These are phyloP conservation scores for Melieria picta DNA, from an alignment of 2,888 invertebrate species.

Conservation along the genomic window DNA sequence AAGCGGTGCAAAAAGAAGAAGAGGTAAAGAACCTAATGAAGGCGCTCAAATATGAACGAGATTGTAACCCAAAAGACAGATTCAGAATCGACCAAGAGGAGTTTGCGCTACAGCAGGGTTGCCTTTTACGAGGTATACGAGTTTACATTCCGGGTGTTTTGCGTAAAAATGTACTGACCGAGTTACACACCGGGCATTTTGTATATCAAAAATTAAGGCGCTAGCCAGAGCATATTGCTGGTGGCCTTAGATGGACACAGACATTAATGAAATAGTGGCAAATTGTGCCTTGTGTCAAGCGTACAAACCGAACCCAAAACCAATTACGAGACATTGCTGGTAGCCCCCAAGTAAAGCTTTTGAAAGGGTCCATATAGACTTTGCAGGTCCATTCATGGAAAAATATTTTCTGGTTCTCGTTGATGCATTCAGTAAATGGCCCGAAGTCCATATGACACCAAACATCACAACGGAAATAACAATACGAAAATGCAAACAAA, in stretches of 20 bases:
- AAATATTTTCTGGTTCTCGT: conserved; percentile 24
- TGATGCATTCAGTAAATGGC: conserved; percentile 40
- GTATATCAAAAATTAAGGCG: conserved; percentile 39
- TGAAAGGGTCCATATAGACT: conserved; percentile 23
- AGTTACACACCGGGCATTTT: conserved; percentile 42
- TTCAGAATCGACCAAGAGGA: conserved; percentile 24
- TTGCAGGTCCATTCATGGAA: conserved; percentile 14
- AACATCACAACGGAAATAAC: conserved; percentile 38
- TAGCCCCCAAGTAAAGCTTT: conserved; percentile 8
- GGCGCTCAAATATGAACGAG: conserved; percentile 15
- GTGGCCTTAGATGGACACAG: conserved; percentile 36
- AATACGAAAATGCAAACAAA: conserved; percentile 27
- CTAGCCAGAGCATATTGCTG: conserved; percentile 45
- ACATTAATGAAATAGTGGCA: conserved; percentile 16
- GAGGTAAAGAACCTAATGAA: conserved; percentile 6
- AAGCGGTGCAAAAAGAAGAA: conserved; percentile 18
- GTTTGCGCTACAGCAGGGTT: conserved; percentile 30
- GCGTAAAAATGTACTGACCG: neutral
- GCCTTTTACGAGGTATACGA: conserved; percentile 39
- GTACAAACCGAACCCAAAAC: neutral
- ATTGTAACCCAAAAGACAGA: conserved; percentile 17
- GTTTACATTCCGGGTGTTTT: conserved; percentile 35
- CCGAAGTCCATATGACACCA: conserved; percentile 42
- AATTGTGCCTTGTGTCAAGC: conserved; percentile 19
- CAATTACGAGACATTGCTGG: conserved; percentile 14